Percentiles rank a stretch among this genome's conserved stretches.
Evolutionary conservation across 2,797 vertebrate genomes (phyloP).

Genomic region (Sebastes trivittatus): DNA sequence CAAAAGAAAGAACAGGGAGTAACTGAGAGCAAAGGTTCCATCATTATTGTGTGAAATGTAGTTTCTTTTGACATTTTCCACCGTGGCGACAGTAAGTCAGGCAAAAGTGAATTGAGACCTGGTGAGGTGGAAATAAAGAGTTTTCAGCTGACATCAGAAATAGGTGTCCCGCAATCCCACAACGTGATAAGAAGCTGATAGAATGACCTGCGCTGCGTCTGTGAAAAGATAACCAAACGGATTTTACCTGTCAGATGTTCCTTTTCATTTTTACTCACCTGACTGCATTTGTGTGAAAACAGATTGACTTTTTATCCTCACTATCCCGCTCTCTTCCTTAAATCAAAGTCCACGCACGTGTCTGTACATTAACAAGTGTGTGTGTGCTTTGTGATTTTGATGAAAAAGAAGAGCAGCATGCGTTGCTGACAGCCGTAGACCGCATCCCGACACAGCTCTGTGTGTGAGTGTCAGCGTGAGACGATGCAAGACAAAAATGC

Average conservation of each 20-base stretch:
- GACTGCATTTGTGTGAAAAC: not conserved
- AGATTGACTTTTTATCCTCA: not conserved
- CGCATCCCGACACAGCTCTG: not conserved
- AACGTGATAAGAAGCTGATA: not conserved
- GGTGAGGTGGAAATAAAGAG: conserved; percentile 12
- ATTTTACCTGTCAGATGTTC: not conserved
- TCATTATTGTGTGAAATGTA: conserved; percentile 3
- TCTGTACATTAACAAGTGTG: not conserved
- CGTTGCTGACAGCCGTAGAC: not conserved
- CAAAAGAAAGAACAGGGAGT: not conserved
- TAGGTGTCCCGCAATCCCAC: not conserved
- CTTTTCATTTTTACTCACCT: not conserved
- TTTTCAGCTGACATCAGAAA: conserved; percentile 3
- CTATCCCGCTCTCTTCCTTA: not conserved
- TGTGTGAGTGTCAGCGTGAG: not conserved
- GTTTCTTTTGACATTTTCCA: conserved; percentile 1
- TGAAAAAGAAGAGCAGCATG: not conserved
- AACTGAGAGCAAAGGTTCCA: not conserved
- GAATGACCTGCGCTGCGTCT: not conserved
- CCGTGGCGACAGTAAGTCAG: not conserved
- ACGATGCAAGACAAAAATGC: not conserved
- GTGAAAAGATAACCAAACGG: not conserved
- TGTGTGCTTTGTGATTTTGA: not conserved
- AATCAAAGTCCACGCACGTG: not conserved
- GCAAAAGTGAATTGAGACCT: not conserved